Base-by-base conservation (phyloP, 2,113 vertebrate genomes). In the Arothron firmamentum region DNA sequence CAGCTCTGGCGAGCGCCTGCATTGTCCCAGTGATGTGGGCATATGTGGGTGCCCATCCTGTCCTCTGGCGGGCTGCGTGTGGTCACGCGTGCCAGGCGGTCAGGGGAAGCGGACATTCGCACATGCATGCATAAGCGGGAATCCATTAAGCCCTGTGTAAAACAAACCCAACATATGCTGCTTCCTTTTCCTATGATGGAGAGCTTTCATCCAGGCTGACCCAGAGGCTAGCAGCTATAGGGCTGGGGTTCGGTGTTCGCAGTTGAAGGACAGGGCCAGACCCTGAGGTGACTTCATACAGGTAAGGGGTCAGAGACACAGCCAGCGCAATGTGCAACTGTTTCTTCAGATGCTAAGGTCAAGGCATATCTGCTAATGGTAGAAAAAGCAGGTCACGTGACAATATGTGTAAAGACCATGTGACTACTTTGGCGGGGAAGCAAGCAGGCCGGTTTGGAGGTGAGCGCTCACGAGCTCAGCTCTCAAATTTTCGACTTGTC, bases 131-230 rank as follows among this genome's bases (percentile, higher is more conserved):
- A 80, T 76, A 77, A 77, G 78, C 61, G 56, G 77, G 79, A 78
- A 77, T 81, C 79, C 85, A 85, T 88, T 88, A 84, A 85, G 88
- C 79, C 50, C 56, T 72, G 79, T 85, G 77, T 84, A 82, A 87
- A 89, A 87, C 82, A 89, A 88, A 87, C 82, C 77, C 74, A 82
- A 83, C 79, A 77, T 84, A 86, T 65, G 76, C 73, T 3, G 79
- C 65, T 89, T 88, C 86, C 86, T 84, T 67, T 85, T 88, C 85
- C 82, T 80, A 75, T 66, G 54, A 58, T 15, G 64, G 57, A 65
- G 66, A 62, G 72, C 82, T 83, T 84, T 86, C 61, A 85, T 85
- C 75, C 80, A 2, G 2, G 45, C 54, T 62, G 77, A 78, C 77
- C 83, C 48, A 59, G 50, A 70, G 80, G 62, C 70, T 14, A 52